Evolutionary conservation across 2,888 invertebrate genomes (phyloP), one percentile per base, ranked within the genome.

Genomic region (Hylaea fasciaria): DNA sequence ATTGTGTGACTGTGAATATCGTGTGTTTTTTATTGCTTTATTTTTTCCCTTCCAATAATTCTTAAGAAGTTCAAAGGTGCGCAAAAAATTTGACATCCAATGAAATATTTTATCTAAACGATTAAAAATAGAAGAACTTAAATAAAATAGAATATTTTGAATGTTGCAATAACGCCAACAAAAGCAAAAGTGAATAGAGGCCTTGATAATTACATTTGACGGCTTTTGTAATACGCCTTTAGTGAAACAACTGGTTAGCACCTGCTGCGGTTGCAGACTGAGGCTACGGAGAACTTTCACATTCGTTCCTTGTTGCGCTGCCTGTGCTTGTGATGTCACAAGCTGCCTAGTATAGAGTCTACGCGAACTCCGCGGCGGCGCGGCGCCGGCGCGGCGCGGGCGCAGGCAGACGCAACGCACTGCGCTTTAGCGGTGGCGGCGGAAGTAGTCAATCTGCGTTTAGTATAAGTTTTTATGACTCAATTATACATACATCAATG

Each of bases 241-340:
- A 70, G 73, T 72, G 74, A 79, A 82, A 81, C 80, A 81, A 85
- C 80, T 81, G 76, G 77, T 86, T 85, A 83, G 81, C 85, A 89
- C 83, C 85, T 87, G 85, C 75, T 82, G 76, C 72, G 81, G 77
- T 76, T 80, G 83, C 75, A 76, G 74, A 78, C 75, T 83, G 82
- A 70, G 80, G 80, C 82, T 80, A 80, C 79, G 67, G 76, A 80
- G 86, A 90, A 91, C 91, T 91, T 91, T 91, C 91, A 91, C 91
- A 91, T 91, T 90, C 85, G 84, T 81, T 86, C 76, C 74, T 81
- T 80, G 84, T 87, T 87, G 86, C 85, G 87, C 80, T 83, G 83
- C 80, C 79, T 73, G 78, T 74, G 80, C 79, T 52, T 70, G 69
- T 88, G 89, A 88, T 89, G 88, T 87, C 90, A 88, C 79, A 68